A percentile compares a stretch with the other conserved stretches of the same genome.
These are phyloP conservation scores for Papilio machaon DNA, from an alignment of 1,140 invertebrate species.

Conservation along the genomic window DNA sequence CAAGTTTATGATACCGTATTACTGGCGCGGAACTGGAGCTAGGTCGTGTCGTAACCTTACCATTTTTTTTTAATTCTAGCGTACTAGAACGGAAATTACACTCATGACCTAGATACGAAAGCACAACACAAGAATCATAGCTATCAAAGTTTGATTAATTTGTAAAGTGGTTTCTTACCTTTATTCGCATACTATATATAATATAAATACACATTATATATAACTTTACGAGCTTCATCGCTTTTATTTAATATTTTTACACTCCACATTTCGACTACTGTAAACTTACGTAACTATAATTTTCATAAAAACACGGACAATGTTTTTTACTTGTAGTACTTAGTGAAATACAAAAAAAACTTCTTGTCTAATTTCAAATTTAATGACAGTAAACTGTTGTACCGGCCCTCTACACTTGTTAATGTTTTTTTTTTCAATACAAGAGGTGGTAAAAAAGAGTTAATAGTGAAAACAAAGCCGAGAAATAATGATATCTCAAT, in stretches of 20 bases:
- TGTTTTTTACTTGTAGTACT: no score
- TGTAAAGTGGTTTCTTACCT: neutral
- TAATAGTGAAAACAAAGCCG: no score
- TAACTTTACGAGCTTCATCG: neutral
- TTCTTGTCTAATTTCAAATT: no score
- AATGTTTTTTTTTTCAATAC: no score
- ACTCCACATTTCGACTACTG: neutral
- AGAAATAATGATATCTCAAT: no score
- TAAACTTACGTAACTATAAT: no score
- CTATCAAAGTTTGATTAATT: neutral
- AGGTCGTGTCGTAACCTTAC: constrained; percentile 63
- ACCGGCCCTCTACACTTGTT: no score
- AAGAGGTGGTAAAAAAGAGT: no score
- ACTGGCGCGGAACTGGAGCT: constrained; percentile 51
- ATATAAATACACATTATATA: neutral
- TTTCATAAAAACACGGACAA: no score
- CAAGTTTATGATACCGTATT: constrained; percentile 43
- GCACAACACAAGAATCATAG: neutral
- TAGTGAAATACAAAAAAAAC: no score
- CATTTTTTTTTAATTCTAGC: constrained; percentile 39
- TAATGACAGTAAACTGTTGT: no score
- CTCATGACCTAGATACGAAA: constrained; percentile 54
- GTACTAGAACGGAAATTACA: constrained; percentile 37
- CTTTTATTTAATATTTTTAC: neutral
- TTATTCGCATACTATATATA: neutral